Percentiles rank a stretch among this genome's conserved stretches.
phyloP scores from a whole-genome alignment of 1,140 invertebrate genomes.

The Archivesica marissinica region DNA sequence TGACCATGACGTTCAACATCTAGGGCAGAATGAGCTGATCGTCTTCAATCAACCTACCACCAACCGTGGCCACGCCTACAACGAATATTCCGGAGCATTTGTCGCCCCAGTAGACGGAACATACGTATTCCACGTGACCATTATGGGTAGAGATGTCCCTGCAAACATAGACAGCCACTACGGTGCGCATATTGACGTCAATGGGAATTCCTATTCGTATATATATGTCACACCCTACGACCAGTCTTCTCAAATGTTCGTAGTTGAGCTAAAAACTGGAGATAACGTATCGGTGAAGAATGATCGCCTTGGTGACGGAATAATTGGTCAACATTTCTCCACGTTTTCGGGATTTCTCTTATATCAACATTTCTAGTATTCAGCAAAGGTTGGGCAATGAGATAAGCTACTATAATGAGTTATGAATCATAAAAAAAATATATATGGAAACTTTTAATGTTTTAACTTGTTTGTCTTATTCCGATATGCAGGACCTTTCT shows the following conservation, averaged over 20 bases:
- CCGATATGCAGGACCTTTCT: too few relatives aligned
- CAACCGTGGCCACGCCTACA: slow-evolving; percentile 6
- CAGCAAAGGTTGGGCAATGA: slow-evolving; percentile 14
- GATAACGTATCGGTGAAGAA: background rate
- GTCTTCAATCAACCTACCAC: background rate
- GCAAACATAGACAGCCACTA: background rate
- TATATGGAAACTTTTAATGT: too few relatives aligned
- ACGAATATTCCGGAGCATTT: background rate
- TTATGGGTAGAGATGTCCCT: background rate
- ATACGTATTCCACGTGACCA: slow-evolving; percentile 23
- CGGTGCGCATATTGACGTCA: slow-evolving; percentile 11
- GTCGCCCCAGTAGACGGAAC: slow-evolving; percentile 10
- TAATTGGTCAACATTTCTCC: slow-evolving; percentile 7
- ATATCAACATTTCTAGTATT: background rate
- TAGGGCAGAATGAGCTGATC: slow-evolving; percentile 2
- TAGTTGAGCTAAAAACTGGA: background rate
- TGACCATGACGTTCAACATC: slow-evolving; percentile 12
- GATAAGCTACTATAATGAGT: too few relatives aligned
- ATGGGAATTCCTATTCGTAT: background rate
- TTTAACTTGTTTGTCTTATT: too few relatives aligned
- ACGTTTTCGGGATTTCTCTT: slow-evolving; percentile 33
- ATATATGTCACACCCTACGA: background rate
- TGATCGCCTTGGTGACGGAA: background rate
- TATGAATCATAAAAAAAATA: too few relatives aligned
- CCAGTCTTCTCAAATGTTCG: slow-evolving; percentile 33